These are phyloP conservation scores for Nothobranchius furzeri DNA, from an alignment of 2,113 vertebrate genomes.

Conservation along the genomic window DNA sequence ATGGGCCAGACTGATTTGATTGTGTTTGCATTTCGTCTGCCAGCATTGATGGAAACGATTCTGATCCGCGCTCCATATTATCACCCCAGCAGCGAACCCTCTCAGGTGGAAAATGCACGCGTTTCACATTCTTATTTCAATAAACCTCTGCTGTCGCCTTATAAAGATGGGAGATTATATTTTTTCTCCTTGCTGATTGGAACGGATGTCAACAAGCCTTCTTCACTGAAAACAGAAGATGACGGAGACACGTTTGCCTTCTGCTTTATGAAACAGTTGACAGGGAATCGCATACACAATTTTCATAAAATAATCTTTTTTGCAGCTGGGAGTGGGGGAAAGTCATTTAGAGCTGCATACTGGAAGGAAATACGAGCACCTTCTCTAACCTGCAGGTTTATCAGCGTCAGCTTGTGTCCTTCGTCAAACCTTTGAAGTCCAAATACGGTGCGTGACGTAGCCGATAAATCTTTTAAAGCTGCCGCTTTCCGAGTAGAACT, in stretches of 20 bases:
- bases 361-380: constrained; percentile 8
- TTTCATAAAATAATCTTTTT: constrained; percentile 27
- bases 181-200: constrained; percentile 69
- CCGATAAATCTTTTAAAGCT: constrained; percentile 60
- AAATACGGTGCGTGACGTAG: constrained; percentile 39
- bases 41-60: constrained; percentile 73
- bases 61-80: constrained; percentile 56
- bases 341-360: constrained; percentile 6
- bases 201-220: constrained; percentile 59
- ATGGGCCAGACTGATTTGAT: constrained; percentile 71
- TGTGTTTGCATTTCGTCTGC: constrained; percentile 76
- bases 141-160: constrained; percentile 55
- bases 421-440: constrained; percentile 45
- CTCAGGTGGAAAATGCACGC: constrained; percentile 75
- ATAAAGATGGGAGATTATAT: constrained; percentile 69
- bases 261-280: constrained; percentile 25
- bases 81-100: constrained; percentile 59
- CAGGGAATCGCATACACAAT: constrained; percentile 2
- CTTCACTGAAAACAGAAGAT: constrained; percentile 45
- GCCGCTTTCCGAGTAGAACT: constrained; percentile 50
- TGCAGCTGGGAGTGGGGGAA: background rate
- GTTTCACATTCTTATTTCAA: constrained; percentile 73
- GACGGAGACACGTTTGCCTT: constrained; percentile 32
- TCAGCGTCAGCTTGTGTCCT: constrained; percentile 31
- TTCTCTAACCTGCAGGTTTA: constrained; percentile 25